These are phyloP conservation scores for Incurvaria masculella DNA, from an alignment of 2,888 invertebrate genomes.

Conservation along the genomic window DNA sequence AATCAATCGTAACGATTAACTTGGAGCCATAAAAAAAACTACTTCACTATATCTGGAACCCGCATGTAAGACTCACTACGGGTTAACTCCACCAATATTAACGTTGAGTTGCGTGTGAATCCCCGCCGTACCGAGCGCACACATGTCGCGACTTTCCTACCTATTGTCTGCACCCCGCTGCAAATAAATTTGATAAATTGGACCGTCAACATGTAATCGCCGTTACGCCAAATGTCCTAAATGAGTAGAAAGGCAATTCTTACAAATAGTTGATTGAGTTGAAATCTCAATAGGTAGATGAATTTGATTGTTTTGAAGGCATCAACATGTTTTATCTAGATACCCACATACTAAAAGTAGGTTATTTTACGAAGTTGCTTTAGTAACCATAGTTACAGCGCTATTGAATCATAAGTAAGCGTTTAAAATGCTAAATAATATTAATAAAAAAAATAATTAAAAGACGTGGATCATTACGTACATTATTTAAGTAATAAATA, in stretches of 20 bases:
- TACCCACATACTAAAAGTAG: too few species aligned
- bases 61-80: too few species aligned
- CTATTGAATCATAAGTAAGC: neutral
- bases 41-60: too few species aligned
- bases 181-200: conserved; percentile 56
- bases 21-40: too few species aligned
- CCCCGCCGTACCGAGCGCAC: conserved; percentile 22
- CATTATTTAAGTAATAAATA: too few species aligned
- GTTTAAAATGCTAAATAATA: conserved; percentile 6
- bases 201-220: conserved; percentile 50
- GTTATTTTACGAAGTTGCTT: conserved; percentile 7
- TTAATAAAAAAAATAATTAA: conserved; percentile 10
- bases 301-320: conserved; percentile 10
- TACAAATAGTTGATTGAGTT: neutral
- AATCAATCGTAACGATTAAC: too few species aligned
- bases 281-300: conserved; percentile 2
- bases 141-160: conserved; percentile 35
- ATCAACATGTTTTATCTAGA: too few species aligned
- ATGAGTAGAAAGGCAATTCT: conserved; percentile 2
- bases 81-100: too few species aligned
- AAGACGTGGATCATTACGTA: too few species aligned
- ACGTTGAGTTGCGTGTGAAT: too few species aligned
- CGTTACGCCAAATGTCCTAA: too few species aligned
- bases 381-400: conserved; percentile 5
- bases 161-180: conserved; percentile 25